Base-by-base conservation (phyloP, 2,797 vertebrate genomes). In the Microhierax caerulescens region DNA sequence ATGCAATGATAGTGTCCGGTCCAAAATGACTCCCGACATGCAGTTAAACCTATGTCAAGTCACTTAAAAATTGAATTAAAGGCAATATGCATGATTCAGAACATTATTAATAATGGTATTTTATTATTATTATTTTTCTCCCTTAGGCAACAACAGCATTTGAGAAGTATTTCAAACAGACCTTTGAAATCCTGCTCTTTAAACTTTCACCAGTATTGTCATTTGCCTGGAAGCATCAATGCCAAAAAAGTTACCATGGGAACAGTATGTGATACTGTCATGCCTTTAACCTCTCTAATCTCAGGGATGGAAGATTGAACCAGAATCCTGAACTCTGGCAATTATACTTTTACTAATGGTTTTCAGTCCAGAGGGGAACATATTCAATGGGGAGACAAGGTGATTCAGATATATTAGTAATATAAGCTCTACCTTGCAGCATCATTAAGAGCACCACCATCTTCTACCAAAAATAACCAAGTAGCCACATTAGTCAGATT, bases 221-320 rank as follows among this genome's bases (percentile, higher is more conserved):
- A 77, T 72, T 96, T 97, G 54, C 53, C 70, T 92, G 51, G 80
- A 89, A 94, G 37, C 34, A 68, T 72, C 75, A 88, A 34, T 74
- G 68, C 72, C 93, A 90, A 94, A 96, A 83, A 95, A 81, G 85
- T 96, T 96, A 70, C 94, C 88, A 95, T 96, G 91, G 95, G 78
- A 97, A 97, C 90, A 43, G 72, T 39, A 47, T 79, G 65, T 68
- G 41, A 53, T 75, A 70, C 61, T 91, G 61, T 65, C 80, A 47
- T 95, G 41, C 51, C 81, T 93, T 91, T 88, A 84, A 92, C 39
- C 72, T 89, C 72, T 79, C 22, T 79, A 45, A 73, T 84, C 36
- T 41, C 76, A 50, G 67, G 25, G 43, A 14, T 79, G 34, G 39
- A 80, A 82, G 45, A 70, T 0, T 48, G 47, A 86, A 57, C 43